phyloP scores from a whole-genome alignment of 2,888 invertebrate genomes.

The Lasioglossum malachurum region DNA sequence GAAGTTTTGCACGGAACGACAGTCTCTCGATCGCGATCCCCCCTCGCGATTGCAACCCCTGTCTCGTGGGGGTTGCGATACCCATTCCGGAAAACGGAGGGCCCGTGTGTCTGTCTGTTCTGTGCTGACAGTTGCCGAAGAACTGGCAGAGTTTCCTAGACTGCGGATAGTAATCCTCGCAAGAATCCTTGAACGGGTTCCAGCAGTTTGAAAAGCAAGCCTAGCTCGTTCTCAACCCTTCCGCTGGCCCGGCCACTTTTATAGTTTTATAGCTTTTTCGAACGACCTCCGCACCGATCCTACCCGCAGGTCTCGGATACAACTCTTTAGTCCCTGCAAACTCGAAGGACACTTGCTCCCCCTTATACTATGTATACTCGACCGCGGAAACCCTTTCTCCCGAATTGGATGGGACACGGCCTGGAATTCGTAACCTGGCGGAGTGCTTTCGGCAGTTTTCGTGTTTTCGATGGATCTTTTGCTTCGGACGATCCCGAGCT shows the following conservation, averaged over 20 bases:
- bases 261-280: conserved; percentile 77
- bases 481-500: not conserved
- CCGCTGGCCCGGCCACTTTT: conserved; percentile 70
- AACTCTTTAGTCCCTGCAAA: conserved; percentile 48
- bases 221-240: conserved; percentile 73
- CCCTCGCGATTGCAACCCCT: not conserved
- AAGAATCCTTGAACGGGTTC: conserved; percentile 36
- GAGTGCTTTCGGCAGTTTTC: not conserved
- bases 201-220: conserved; percentile 42
- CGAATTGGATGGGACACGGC: conserved; percentile 45
- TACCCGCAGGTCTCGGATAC: conserved; percentile 38
- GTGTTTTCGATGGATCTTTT: not conserved
- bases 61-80: not conserved
- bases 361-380: not conserved
- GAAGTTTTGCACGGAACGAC: not conserved
- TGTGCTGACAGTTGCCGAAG: conserved; percentile 21
- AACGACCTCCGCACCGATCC: conserved; percentile 30
- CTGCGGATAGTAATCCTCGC: conserved; percentile 25
- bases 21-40: not conserved
- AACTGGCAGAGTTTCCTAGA: conserved; percentile 26
- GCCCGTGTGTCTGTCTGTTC: conserved; percentile 14
- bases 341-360: conserved; percentile 50
- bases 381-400: conserved; percentile 42
- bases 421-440: not conserved
- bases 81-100: not conserved